These are phyloP conservation scores for Ennomos erosarius DNA, from an alignment of 2,888 invertebrate species.

Conservation along the genomic window DNA sequence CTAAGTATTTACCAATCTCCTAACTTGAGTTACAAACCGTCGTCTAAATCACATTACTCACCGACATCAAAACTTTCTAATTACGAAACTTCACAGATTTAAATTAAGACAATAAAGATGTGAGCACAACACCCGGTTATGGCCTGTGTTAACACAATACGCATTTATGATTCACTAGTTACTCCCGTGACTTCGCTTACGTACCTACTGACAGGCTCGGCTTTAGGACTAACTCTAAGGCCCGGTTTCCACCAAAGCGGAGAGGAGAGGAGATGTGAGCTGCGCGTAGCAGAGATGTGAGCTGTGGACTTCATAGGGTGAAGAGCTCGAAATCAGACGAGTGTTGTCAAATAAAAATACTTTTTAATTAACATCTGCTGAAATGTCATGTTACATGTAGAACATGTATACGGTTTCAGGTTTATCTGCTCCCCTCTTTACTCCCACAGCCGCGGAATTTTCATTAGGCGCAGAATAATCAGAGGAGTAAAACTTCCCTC, in stretches of 20 bases:
- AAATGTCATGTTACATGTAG: constrained; percentile 10
- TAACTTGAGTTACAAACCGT: constrained; percentile 23
- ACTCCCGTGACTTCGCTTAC: no score
- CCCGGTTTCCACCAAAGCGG: no score
- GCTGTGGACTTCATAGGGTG: no score
- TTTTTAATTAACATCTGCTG: neutral
- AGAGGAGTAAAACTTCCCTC: constrained; percentile 46
- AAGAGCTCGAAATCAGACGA: no score
- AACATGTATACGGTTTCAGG: constrained; percentile 4
- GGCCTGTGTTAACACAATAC: no score
- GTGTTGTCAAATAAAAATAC: neutral
- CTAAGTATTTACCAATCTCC: constrained; percentile 28
- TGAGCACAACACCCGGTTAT: constrained; percentile 3
- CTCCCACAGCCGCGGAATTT: constrained; percentile 36
- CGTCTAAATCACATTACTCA: constrained; percentile 34
- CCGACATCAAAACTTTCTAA: constrained; percentile 38
- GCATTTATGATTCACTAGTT: no score
- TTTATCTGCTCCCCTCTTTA: constrained; percentile 21
- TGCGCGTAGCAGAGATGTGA: no score
- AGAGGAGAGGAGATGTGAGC: no score
- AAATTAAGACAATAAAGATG: constrained; percentile 29
- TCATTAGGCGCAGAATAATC: constrained; percentile 47
- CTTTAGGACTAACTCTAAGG: no score
- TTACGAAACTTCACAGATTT: constrained; percentile 35
- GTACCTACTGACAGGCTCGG: no score